A percentile compares a stretch with the other conserved stretches of the same genome.
Conservation (phyloP, 2,113 vertebrate species). For the Aptenodytes patagonicus region DNA sequence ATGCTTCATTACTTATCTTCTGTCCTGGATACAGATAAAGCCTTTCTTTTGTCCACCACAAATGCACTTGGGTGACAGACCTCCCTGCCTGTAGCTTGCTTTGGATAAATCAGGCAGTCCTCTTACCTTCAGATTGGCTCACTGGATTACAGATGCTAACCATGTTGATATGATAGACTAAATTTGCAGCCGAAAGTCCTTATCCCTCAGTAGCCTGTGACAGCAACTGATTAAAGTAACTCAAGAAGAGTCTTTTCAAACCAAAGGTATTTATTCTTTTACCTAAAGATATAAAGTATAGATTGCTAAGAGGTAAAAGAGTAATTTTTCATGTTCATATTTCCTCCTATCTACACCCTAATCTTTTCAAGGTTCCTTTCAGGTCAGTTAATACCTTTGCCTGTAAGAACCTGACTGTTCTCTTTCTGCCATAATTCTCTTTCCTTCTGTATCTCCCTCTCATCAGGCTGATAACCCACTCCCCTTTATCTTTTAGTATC, state of each 20-base stretch:
- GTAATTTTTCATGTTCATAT: neutral
- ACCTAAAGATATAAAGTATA: neutral
- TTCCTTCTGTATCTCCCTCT: neutral
- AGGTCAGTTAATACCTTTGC: neutral
- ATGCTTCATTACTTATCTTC: neutral
- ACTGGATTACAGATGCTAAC: neutral
- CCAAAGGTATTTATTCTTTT: neutral
- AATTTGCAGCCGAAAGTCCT: neutral
- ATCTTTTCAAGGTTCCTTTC: neutral
- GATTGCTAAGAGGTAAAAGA: neutral
- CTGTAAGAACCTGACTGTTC: neutral
- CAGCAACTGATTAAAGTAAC: neutral
- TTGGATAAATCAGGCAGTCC: neutral
- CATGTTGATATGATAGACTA: neutral
- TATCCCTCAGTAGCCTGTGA: neutral
- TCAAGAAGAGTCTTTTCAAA: neutral
- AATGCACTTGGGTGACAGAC: neutral
- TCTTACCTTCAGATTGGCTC: neutral
- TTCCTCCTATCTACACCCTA: neutral
- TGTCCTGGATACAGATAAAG: neutral
- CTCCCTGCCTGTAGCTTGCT: neutral
- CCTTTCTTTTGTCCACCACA: neutral
- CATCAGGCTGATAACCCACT: neutral
- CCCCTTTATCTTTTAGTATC: neutral
- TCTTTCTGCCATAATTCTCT: neutral